Evolutionary conservation across 1,140 invertebrate species (phyloP), one percentile per base, ranked within the genome.

Genomic region (Heliconius hermathena): DNA sequence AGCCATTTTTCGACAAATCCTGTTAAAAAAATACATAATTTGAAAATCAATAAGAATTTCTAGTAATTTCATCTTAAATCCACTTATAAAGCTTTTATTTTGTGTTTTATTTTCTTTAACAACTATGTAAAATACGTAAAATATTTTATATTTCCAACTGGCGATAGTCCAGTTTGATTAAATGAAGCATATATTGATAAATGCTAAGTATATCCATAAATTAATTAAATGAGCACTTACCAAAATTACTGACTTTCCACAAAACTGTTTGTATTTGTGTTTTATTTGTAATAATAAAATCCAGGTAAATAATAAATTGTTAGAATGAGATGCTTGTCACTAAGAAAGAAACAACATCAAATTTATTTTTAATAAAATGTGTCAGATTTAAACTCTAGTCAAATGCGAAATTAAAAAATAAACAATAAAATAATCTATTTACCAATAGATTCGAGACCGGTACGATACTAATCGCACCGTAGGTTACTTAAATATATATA

Each of bases 1-100:
- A 94, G 94, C 92, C 91, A 66, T 66, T 66, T 66, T 66, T 66
- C 60, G 60, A 26, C 60, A 66, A 66, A 66, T 66, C 22, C 60
- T 66, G 60, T 66, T 29, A 66, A 66, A 66, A 26, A 22, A n/a
- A 13, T 22, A 57, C 60, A 29, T 66, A 16, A 66, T 66, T 29
- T 26, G 3, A 66, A 66, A 66, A 66, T 29, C 60, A 6, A 29
- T 66, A 66, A 66, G 11, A 29, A 26, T 26, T 26, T 29, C 22
- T 16, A 29, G 60, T 66, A 66, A 66, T 13, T 26, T 29, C 60
- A 66, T 66, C n/a, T 66, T 66, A 29, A 26, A 66, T 13, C 9
- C 11, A 66, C 11, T 11, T 66, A 29, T 26, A 26, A 1, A 29
- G n/a, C 1, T 66, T 66, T 60, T 60, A 60, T 22, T 22, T 66